phyloP scores from a whole-genome alignment of 2,113 vertebrate genomes.

The Butorides virescens region DNA sequence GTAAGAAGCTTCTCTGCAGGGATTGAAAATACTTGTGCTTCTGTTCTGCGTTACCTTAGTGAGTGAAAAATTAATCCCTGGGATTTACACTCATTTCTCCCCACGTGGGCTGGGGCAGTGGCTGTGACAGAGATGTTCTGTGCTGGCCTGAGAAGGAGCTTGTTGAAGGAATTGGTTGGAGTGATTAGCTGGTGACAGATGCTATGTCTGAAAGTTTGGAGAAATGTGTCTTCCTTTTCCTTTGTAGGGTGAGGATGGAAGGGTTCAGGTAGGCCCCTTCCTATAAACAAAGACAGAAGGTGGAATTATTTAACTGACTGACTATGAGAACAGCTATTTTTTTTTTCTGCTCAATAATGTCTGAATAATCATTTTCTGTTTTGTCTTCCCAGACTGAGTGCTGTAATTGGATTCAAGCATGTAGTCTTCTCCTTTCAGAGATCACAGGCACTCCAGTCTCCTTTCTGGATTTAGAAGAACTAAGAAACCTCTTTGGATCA shows the following conservation, averaged over 20 bases:
- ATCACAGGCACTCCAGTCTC: slow-evolving; percentile 60
- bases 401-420: slow-evolving; percentile 78
- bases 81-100: not conserved
- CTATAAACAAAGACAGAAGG: not conserved
- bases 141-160: not conserved
- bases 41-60: not conserved
- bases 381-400: slow-evolving; percentile 75
- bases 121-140: not conserved
- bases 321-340: not conserved
- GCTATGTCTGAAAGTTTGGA: not conserved
- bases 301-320: not conserved
- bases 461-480: slow-evolving; percentile 36
- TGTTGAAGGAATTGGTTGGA: not conserved
- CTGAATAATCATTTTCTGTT: not conserved
- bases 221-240: not conserved
- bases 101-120: not conserved
- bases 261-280: not conserved
- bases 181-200: not conserved
- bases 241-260: not conserved
- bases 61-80: not conserved
- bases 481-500: not conserved
- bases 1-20: not conserved
- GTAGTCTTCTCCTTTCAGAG: slow-evolving; percentile 74
- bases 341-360: not conserved
- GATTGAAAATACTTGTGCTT: not conserved